Evolutionary conservation across 2,888 invertebrate species (phyloP).

Genomic region (Acleris emargana): DNA sequence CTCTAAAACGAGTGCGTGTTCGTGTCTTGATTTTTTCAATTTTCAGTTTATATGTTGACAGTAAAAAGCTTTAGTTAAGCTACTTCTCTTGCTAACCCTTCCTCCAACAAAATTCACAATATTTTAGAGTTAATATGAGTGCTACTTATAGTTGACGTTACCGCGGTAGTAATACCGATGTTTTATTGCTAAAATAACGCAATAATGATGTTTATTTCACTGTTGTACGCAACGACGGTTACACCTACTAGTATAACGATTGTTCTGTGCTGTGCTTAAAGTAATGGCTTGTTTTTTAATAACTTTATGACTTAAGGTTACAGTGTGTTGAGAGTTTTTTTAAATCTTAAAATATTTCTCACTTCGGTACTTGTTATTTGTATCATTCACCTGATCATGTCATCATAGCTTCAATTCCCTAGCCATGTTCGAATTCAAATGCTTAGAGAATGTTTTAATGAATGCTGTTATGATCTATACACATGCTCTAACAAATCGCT

Average conservation of each 20-base stretch:
- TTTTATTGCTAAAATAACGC: constrained; percentile 25
- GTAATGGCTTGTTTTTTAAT: not conserved
- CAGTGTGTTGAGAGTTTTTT: too few species aligned
- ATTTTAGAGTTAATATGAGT: constrained; percentile 7
- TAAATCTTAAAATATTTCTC: too few species aligned
- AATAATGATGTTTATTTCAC: constrained; percentile 26
- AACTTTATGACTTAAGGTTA: too few species aligned
- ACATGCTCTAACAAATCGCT: constrained; percentile 20
- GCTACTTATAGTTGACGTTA: constrained; percentile 7
- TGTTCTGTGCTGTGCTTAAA: constrained; percentile 10
- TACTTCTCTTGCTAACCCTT: too few species aligned
- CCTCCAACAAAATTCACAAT: constrained; percentile 6
- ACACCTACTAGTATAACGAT: constrained; percentile 15
- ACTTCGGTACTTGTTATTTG: too few species aligned
- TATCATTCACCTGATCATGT: too few species aligned
- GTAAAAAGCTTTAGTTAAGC: too few species aligned
- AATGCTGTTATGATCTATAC: not conserved
- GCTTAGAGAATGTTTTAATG: not conserved
- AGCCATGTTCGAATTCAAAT: too few species aligned
- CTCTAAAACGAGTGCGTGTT: too few species aligned
- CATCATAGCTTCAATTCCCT: too few species aligned
- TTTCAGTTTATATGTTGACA: too few species aligned
- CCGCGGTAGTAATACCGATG: constrained; percentile 13
- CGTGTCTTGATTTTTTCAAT: too few species aligned
- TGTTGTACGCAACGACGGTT: constrained; percentile 2